Conservation (phyloP, 2,888 invertebrate genomes). For the Oscheius sp. region DNA sequence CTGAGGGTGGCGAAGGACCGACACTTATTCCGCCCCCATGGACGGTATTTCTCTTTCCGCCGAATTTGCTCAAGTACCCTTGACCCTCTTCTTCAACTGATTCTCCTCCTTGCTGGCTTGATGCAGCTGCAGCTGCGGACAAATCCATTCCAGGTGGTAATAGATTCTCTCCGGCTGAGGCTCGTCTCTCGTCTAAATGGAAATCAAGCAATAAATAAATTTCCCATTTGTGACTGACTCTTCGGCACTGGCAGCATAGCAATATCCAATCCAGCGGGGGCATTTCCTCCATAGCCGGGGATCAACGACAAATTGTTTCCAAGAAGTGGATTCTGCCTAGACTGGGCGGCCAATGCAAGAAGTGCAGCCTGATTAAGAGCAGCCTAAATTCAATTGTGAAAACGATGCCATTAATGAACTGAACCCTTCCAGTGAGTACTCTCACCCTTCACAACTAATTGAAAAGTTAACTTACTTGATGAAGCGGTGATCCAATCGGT, state of each 20-base stretch:
- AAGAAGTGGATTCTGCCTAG: constrained; percentile 9
- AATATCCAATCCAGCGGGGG: constrained; percentile 34
- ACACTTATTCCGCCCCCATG: constrained; percentile 34
- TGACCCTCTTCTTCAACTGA: constrained; percentile 55
- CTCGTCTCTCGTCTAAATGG: constrained; percentile 62
- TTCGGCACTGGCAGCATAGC: constrained; percentile 49
- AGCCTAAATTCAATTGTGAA: constrained; percentile 17
- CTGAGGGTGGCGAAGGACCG: constrained; percentile 36
- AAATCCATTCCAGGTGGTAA: constrained; percentile 22
- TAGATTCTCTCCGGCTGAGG: constrained; percentile 65
- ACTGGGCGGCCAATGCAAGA: constrained; percentile 19
- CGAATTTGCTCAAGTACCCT: constrained; percentile 60
- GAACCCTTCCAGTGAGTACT: too few species aligned
- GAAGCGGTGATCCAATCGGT: constrained; percentile 31
- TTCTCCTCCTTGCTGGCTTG: not conserved
- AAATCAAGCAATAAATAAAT: not conserved
- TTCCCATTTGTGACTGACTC: constrained; percentile 16
- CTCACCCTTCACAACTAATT: not conserved
- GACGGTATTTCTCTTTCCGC: constrained; percentile 67
- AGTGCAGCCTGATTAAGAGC: constrained; percentile 25
- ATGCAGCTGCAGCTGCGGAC: not conserved
- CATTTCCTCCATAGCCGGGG: constrained; percentile 29
- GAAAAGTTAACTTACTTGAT: constrained; percentile 16
- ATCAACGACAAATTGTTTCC: constrained; percentile 21
- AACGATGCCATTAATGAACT: too few species aligned